Percentiles rank a stretch among this genome's conserved stretches.
Evolutionary conservation across 2,888 invertebrate genomes (phyloP).

Genomic region (Parelbella ahira): DNA sequence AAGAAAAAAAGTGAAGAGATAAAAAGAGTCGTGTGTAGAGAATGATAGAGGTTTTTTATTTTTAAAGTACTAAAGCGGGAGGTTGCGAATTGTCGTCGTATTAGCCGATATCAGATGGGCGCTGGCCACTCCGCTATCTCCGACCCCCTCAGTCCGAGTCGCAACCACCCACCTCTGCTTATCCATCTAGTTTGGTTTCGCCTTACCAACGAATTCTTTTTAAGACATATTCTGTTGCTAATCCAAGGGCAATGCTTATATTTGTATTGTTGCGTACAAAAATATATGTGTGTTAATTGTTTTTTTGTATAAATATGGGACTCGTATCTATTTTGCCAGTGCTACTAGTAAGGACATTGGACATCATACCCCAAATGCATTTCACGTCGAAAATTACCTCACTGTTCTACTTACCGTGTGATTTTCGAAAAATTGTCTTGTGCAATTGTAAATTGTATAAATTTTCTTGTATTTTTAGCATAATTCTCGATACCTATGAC

Average conservation of each 20-base stretch:
- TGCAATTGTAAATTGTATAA: too few relatives aligned
- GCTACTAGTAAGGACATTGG: too few relatives aligned
- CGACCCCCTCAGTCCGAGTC: slow-evolving; percentile 27
- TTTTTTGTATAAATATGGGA: too few relatives aligned
- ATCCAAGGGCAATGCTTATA: slow-evolving; percentile 1
- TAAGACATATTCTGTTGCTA: slow-evolving; percentile 17
- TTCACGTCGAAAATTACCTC: too few relatives aligned
- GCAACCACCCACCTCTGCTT: slow-evolving; percentile 33
- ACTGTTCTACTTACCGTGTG: too few relatives aligned
- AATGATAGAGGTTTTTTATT: slow-evolving; percentile 32
- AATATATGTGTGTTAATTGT: too few relatives aligned
- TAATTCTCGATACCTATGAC: too few relatives aligned
- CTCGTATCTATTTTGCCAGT: too few relatives aligned
- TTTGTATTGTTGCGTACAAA: too few relatives aligned
- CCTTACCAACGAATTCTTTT: slow-evolving; percentile 34
- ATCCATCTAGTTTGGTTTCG: slow-evolving; percentile 43
- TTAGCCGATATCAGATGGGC: slow-evolving; percentile 62
- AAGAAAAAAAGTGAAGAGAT: slow-evolving; percentile 21
- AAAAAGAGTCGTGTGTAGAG: slow-evolving; percentile 21
- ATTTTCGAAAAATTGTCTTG: too few relatives aligned
- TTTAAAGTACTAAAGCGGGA: slow-evolving; percentile 41
- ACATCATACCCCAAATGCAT: too few relatives aligned
- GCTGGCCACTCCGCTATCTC: slow-evolving; percentile 38
- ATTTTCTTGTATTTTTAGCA: too few relatives aligned
- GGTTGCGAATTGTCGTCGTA: slow-evolving; percentile 68